These are phyloP conservation scores for Psammodynastes pulverulentus DNA, from an alignment of 2,113 vertebrate species.

Conservation along the genomic window DNA sequence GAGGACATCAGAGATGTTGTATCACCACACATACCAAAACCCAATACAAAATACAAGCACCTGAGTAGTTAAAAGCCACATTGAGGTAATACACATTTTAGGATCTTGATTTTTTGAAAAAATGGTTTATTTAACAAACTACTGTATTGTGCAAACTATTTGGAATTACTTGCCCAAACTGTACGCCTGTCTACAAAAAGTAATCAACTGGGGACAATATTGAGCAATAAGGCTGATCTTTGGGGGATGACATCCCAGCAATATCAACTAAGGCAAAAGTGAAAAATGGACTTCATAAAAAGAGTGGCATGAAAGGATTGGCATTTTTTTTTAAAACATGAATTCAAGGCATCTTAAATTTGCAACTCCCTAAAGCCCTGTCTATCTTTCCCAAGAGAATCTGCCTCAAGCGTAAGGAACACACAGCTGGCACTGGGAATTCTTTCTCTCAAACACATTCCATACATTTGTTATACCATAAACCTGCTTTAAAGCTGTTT, in stretches of 20 bases:
- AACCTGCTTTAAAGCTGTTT: neutral
- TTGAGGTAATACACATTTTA: neutral
- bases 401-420: neutral
- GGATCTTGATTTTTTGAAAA: neutral
- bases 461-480: neutral
- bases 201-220: neutral
- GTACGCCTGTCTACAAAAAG: neutral
- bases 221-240: neutral
- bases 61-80: neutral
- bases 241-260: neutral
- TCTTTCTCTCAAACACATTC: neutral
- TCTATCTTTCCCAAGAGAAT: neutral
- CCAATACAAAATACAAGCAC: neutral
- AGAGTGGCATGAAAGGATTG: too few species aligned
- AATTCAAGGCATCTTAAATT: neutral
- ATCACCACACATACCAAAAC: neutral
- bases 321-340: neutral
- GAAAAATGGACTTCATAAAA: neutral
- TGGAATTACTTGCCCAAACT: neutral
- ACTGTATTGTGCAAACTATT: neutral
- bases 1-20: neutral
- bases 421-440: neutral
- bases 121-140: neutral
- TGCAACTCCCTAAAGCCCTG: neutral
- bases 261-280: neutral